Percentiles rank a stretch among this genome's conserved stretches.
Conservation (phyloP, 2,888 invertebrate genomes). For the Spisula subtruncata region DNA sequence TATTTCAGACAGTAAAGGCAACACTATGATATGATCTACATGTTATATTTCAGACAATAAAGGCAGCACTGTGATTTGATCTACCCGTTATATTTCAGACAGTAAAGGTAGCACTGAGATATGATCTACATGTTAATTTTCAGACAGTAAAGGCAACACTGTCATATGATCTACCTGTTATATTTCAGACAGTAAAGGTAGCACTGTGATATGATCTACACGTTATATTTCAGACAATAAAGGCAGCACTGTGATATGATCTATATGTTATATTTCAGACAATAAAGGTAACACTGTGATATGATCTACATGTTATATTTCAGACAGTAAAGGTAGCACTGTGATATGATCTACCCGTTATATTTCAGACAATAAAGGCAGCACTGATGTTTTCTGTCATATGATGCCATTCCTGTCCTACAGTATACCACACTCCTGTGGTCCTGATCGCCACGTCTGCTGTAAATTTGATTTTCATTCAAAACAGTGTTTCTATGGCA, state of each 20-base stretch:
- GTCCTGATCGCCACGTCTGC: constrained; percentile 97
- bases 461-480: constrained; percentile 99
- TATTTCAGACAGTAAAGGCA: constrained; percentile 31
- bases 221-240: too few species aligned
- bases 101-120: neutral
- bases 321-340: too few species aligned
- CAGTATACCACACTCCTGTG: constrained; percentile 97
- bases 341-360: neutral
- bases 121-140: too few species aligned
- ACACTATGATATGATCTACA: too few species aligned
- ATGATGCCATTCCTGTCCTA: constrained; percentile 99
- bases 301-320: neutral
- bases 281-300: too few species aligned
- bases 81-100: constrained; percentile 44
- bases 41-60: constrained; percentile 34
- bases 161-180: constrained; percentile 98
- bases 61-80: constrained; percentile 21
- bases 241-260: too few species aligned
- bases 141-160: constrained; percentile 85
- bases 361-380: constrained; percentile 30
- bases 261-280: too few species aligned
- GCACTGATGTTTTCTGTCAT: constrained; percentile 93
- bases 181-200: constrained; percentile 30
- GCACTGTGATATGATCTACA: too few species aligned
- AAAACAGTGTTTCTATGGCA: constrained; percentile 94